Evolutionary conservation across 2,113 vertebrate genomes (phyloP).

Genomic region (Crotalus helleri): DNA sequence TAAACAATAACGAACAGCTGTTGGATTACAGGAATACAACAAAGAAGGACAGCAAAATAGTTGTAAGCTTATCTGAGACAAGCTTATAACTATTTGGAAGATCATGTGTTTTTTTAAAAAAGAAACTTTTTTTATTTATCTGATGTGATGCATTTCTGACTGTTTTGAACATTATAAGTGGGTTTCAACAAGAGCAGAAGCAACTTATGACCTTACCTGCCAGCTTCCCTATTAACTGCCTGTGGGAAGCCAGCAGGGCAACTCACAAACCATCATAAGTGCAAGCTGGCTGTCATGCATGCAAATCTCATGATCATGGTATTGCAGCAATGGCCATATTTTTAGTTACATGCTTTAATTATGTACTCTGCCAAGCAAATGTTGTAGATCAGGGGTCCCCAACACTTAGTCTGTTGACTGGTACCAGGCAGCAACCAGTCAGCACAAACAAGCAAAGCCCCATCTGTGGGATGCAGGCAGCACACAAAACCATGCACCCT

Average conservation of each 20-base stretch:
- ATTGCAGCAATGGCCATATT: neutral
- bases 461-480: no score
- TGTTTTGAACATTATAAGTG: neutral
- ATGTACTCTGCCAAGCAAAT: neutral
- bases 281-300: neutral
- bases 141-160: neutral
- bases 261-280: neutral
- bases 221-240: neutral
- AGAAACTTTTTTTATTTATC: neutral
- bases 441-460: no score
- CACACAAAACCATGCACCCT: no score
- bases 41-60: neutral
- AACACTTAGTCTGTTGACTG: no score
- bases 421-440: no score
- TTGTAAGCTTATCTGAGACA: neutral
- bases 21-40: neutral
- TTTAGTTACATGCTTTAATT: neutral
- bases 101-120: neutral
- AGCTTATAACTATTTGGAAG: neutral
- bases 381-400: neutral
- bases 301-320: neutral
- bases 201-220: neutral
- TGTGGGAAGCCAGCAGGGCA: neutral
- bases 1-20: neutral
- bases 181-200: neutral